Evolutionary conservation across 2,797 vertebrate genomes (phyloP).

Genomic region (Aeoliscus strigatus): DNA sequence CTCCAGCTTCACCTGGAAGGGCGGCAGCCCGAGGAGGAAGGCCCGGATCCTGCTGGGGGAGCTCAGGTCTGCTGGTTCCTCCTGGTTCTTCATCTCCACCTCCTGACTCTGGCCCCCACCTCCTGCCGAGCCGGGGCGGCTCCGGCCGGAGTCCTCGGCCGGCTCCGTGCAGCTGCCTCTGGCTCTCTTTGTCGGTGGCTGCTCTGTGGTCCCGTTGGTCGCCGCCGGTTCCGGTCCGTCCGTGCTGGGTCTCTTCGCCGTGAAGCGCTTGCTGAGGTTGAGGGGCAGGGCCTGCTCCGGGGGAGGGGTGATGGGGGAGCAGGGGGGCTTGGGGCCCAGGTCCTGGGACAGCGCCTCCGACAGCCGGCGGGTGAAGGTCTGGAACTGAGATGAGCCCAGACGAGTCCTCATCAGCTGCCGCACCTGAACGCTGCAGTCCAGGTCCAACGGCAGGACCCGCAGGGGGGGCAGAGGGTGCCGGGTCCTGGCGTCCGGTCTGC

Average conservation of each 20-base stretch:
- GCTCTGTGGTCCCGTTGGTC: constrained; percentile 19
- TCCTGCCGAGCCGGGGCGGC: constrained; percentile 16
- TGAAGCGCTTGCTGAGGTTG: constrained; percentile 75
- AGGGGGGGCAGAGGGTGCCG: constrained; percentile 70
- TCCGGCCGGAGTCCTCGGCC: constrained; percentile 28
- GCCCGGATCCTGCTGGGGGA: constrained; percentile 76
- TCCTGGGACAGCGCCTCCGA: constrained; percentile 78
- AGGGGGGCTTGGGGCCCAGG: constrained; percentile 56
- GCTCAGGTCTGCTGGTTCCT: constrained; percentile 77
- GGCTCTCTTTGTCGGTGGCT: constrained; percentile 42
- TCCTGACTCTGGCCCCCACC: constrained; percentile 17
- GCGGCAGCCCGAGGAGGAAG: constrained; percentile 63
- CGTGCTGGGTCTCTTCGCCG: constrained; percentile 42
- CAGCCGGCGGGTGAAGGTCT: constrained; percentile 75
- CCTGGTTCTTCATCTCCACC: constrained; percentile 53
- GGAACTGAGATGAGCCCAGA: constrained; percentile 69
- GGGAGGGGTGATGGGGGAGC: constrained; percentile 50
- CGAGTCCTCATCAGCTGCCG: constrained; percentile 74
- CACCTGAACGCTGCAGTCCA: constrained; percentile 79
- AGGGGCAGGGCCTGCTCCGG: constrained; percentile 74
- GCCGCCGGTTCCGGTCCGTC: constrained; percentile 8
- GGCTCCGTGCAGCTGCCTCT: constrained; percentile 34
- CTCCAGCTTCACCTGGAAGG: constrained; percentile 63
- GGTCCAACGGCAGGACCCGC: constrained; percentile 75
- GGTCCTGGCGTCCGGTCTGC: constrained; percentile 29